Conservation (phyloP, 2,888 invertebrate species). For the Lycophotia porphyrea region DNA sequence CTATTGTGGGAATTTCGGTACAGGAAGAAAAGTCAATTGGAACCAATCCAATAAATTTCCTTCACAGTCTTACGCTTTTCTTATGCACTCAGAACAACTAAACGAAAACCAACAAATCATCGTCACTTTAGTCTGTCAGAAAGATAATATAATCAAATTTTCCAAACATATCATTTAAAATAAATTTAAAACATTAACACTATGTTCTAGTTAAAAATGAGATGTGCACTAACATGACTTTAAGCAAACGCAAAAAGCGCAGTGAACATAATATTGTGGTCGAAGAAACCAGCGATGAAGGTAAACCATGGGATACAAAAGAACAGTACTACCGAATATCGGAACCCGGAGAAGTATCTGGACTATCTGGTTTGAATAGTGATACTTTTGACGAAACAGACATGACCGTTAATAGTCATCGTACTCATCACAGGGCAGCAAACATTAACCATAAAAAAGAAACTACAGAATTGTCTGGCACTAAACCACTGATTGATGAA, state of each 20-base stretch:
- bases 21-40: neutral
- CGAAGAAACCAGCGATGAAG: slow-evolving; percentile 65
- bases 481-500: slow-evolving; percentile 22
- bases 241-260: slow-evolving; percentile 70
- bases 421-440: slow-evolving; percentile 12
- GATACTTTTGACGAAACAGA: slow-evolving; percentile 45
- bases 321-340: slow-evolving; percentile 48
- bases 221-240: slow-evolving; percentile 53
- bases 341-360: slow-evolving; percentile 40
- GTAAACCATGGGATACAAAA: slow-evolving; percentile 62
- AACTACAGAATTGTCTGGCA: slow-evolving; percentile 14
- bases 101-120: neutral
- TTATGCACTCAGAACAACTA: neutral
- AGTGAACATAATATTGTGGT: slow-evolving; percentile 74
- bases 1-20: neutral
- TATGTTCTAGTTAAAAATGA: slow-evolving; percentile 40
- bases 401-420: slow-evolving; percentile 13
- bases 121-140: neutral
- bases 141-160: neutral
- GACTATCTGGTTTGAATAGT: slow-evolving; percentile 34
- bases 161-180: neutral
- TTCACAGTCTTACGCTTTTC: neutral
- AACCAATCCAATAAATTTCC: neutral
- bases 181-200: neutral
- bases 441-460: slow-evolving; percentile 43